Base-by-base conservation (phyloP, 2,888 invertebrate species). In the Cabera pusaria region DNA sequence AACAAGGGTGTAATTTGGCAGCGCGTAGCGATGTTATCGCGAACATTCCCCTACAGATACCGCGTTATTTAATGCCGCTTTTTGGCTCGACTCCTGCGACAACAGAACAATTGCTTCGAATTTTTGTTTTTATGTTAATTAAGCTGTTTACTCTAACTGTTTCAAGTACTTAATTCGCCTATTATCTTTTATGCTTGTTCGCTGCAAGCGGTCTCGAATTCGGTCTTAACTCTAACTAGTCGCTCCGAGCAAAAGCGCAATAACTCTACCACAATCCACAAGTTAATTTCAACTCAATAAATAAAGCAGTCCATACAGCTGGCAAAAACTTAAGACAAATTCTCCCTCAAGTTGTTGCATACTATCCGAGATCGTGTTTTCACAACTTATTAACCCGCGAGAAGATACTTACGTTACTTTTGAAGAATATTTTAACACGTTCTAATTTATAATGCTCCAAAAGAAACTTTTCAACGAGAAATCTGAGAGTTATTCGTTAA, bases 1-100 rank as follows among this genome's bases (percentile, higher is more conserved):
- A 75, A 70, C 79, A 68, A 73, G 76, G 79, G 83, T 79, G 75
- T 83, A 82, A 85, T 86, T 87, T 85, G 85, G 85, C 86, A 83
- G 64, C 81, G 72, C 69, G 66, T 61, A 53, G 63, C 64, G 83
- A 86, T 83, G 77, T 56, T 86, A 85, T 86, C 82, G 64, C 68
- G 41, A 67, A 65, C 71, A 72, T 77, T 78, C 76, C 77, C 77
- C 81, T 74, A 70, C 82, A 81, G 86, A 86, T 81, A 86, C 59
- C 62, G 56, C 56, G 75, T 83, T 79, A 82, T 85, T 85, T 85
- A 85, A 82, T 79, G 71, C 71, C 60, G 62, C 72, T 64, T 73
- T 81, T 84, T 83, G 82, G 85, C 81, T 72, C 63, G 51, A 49
- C 50, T 58, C 52, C 62, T 61, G 58, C 56, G 57, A 64, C 63